Percentiles rank a stretch among this genome's conserved stretches.
These are phyloP conservation scores for Meganola albula DNA, from an alignment of 2,888 invertebrate species.

Conservation along the genomic window DNA sequence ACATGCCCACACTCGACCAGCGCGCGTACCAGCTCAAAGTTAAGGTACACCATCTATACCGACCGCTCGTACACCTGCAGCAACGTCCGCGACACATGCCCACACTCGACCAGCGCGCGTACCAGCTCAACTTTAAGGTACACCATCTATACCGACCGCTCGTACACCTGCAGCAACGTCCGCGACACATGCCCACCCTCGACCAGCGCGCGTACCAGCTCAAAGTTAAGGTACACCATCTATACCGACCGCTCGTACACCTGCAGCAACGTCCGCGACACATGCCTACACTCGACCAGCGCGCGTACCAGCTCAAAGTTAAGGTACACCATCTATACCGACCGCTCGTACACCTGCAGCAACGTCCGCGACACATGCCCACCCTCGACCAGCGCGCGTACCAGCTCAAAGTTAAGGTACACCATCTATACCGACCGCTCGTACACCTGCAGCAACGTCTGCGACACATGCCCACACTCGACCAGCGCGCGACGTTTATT, in stretches of 20 bases:
- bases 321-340: no score
- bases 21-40: conserved; percentile 71
- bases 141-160: no score
- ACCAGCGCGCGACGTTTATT: background rate
- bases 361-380: conserved; percentile 1
- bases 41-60: no score
- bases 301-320: conserved; percentile 80
- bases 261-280: conserved; percentile 15
- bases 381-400: background rate
- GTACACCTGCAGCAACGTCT: background rate
- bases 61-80: conserved; percentile 29
- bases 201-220: conserved; percentile 79
- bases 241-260: conserved; percentile 30
- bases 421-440: no score
- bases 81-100: conserved; percentile 58
- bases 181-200: conserved; percentile 62
- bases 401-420: background rate
- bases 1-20: conserved; percentile 80
- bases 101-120: conserved; percentile 82
- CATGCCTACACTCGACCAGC: conserved; percentile 68
- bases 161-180: conserved; percentile 19
- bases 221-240: conserved; percentile 1
- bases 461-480: background rate
- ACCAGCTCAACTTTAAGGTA: conserved; percentile 76
- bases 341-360: background rate